Evolutionary conservation across 2,888 invertebrate genomes (phyloP).

Genomic region (Pyrrhosoma nymphula): DNA sequence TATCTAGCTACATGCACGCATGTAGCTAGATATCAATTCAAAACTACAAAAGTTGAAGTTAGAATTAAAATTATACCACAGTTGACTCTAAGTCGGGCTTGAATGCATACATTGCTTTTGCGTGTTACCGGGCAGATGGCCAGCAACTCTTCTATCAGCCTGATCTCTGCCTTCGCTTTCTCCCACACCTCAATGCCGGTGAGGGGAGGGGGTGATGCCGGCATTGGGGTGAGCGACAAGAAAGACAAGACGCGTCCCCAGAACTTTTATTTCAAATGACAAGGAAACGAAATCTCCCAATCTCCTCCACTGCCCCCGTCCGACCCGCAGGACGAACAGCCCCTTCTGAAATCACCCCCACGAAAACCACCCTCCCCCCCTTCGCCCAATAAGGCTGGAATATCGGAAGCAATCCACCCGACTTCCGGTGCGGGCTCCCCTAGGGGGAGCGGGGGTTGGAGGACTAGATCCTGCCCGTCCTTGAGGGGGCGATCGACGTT

Average conservation of each 20-base stretch:
- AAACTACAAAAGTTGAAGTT: no score
- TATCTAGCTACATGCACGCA: no score
- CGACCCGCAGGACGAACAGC: background rate
- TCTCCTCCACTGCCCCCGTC: background rate
- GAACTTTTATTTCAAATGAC: background rate
- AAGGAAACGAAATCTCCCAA: background rate
- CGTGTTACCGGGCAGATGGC: no score
- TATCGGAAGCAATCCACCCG: constrained; percentile 39
- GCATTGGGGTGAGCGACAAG: background rate
- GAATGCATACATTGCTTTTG: no score
- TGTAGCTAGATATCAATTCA: no score
- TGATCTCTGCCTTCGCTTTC: no score
- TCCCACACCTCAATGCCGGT: no score
- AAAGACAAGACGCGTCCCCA: background rate
- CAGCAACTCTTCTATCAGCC: no score
- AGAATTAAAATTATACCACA: no score
- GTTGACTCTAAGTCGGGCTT: no score
- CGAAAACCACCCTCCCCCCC: background rate
- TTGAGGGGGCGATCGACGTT: background rate
- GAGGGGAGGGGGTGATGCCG: no score
- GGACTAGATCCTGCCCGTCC: background rate
- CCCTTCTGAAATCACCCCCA: background rate
- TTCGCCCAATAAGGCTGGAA: background rate
- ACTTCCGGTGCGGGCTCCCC: background rate
- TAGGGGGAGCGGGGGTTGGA: background rate